Evolutionary conservation across 2,113 vertebrate species (phyloP), one percentile per base, ranked within the genome.

Genomic region (Centropus bengalensis): DNA sequence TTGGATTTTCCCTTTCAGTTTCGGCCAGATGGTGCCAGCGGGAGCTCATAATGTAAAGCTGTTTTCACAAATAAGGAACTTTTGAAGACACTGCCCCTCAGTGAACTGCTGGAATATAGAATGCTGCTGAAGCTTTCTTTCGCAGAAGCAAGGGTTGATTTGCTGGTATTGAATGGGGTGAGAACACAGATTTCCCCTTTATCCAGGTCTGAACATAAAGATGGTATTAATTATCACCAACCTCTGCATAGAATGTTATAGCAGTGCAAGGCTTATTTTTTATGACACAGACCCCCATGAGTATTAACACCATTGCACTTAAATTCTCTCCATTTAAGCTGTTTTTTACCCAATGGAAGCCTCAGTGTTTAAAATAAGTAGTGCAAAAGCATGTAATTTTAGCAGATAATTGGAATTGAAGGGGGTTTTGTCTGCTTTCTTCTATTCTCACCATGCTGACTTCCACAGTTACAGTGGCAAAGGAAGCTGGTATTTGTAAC

Each of bases 81-180:
- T 95, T 67, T 74, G 75, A 88, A 90, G 80, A 55, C 56, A 63
- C 16, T 78, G 63, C 33, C 68, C 86, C 64, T 75, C 47, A 40
- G 64, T 83, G 88, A 93, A 77, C 85, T 90, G 27, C 28, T 80
- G 44, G 45, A 88, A 67, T 96, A 95, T 86, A 60, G 94, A 88
- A 88, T 71, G 33, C 32, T 58, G 66, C 26, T 59, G 26, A 62
- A 1, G 11, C 5, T 54, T 74, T 73, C 59, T 56, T 74, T 36
- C 52, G 20, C 8, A 24, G 23, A 86, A 20, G 8, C 42, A 58
- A 80, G 51, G 20, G 26, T 83, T 77, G 60, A n/a, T 86, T 90
- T 81, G 5, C 30, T 91, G 26, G 16, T 81, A 67, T 81, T 86
- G 76, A 93, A 81, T 74, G 15, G 77, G 18, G 55, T 77, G 38